phyloP scores from a whole-genome alignment of 2,888 invertebrate genomes.

The Sminthurides aquaticus region DNA sequence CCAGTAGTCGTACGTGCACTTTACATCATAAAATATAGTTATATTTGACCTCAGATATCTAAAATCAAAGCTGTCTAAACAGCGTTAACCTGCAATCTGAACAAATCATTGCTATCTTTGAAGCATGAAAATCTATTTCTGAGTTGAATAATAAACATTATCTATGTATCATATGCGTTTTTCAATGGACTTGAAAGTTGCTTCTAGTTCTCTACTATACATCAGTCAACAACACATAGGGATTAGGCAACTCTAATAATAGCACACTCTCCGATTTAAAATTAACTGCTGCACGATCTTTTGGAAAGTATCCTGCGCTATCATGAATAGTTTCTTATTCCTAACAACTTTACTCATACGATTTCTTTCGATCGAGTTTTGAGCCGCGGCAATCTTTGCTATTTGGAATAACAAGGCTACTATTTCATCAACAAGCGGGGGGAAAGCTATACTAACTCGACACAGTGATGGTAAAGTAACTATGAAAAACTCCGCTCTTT shows the following conservation, averaged over 20 bases:
- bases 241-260: constrained; percentile 6
- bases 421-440: constrained; percentile 82
- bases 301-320: constrained; percentile 38
- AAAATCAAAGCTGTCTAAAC: too few species aligned
- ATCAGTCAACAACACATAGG: too few species aligned
- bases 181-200: too few species aligned
- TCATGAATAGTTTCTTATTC: constrained; percentile 36
- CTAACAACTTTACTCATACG: constrained; percentile 40
- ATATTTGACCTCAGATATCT: too few species aligned
- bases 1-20: too few species aligned
- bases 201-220: too few species aligned
- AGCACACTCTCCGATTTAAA: constrained; percentile 36
- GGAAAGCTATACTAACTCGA: constrained; percentile 82
- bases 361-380: constrained; percentile 62
- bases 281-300: constrained; percentile 38
- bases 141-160: too few species aligned
- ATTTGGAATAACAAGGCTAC: constrained; percentile 75
- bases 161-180: too few species aligned
- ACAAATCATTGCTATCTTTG: too few species aligned
- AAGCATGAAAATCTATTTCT: too few species aligned
- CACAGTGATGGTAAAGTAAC: constrained; percentile 78
- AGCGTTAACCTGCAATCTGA: too few species aligned
- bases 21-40: too few species aligned
- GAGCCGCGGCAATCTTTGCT: constrained; percentile 75
- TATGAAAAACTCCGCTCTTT: constrained; percentile 72